These are phyloP conservation scores for Oenanthe melanoleuca DNA, from an alignment of 2,113 vertebrate genomes.

Conservation along the genomic window DNA sequence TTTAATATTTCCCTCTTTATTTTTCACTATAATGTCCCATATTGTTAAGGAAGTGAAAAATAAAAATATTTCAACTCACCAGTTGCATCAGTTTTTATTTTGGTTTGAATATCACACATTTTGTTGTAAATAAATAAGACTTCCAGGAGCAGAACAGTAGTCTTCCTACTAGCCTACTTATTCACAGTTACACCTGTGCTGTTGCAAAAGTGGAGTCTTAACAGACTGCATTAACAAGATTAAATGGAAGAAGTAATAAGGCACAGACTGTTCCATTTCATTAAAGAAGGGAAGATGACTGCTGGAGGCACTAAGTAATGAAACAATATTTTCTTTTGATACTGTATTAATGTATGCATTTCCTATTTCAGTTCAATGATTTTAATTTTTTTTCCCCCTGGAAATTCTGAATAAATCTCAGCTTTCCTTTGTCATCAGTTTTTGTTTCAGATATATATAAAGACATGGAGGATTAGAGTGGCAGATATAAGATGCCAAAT, in stretches of 20 bases:
- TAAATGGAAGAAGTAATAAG: constrained; percentile 79
- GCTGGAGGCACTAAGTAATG: constrained; percentile 1
- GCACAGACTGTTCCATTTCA: constrained; percentile 76
- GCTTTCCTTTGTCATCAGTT: background rate
- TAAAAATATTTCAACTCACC: constrained; percentile 77
- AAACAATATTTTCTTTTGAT: constrained; percentile 1
- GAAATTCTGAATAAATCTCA: background rate
- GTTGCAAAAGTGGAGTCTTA: constrained; percentile 70
- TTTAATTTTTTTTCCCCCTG: background rate
- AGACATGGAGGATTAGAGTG: background rate
- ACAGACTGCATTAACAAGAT: constrained; percentile 81
- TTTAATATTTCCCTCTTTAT: background rate
- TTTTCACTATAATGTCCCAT: background rate
- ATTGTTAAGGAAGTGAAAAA: constrained; percentile 25
- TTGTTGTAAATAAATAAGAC: constrained; percentile 52
- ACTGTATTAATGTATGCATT: background rate
- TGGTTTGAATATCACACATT: constrained; percentile 76
- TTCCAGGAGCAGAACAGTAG: constrained; percentile 36
- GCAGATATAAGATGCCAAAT: background rate
- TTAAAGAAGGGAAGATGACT: constrained; percentile 70
- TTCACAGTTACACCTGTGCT: constrained; percentile 58
- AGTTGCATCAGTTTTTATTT: constrained; percentile 81
- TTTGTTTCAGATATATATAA: background rate
- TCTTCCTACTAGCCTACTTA: constrained; percentile 39
- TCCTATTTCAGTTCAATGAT: background rate